phyloP scores from a whole-genome alignment of 2,113 vertebrate genomes.

The Phalacrocorax aristotelis region DNA sequence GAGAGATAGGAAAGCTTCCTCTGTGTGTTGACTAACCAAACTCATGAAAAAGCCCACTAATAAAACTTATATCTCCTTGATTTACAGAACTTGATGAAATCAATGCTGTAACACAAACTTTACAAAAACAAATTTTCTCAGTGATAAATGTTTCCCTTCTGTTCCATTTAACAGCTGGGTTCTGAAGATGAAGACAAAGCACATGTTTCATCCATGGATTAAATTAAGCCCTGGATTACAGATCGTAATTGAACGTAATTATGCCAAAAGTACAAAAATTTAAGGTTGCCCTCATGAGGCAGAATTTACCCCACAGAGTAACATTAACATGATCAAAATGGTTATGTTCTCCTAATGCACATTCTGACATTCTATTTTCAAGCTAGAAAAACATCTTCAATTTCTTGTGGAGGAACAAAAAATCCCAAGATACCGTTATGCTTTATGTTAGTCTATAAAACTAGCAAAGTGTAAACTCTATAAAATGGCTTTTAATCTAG shows the following conservation, averaged over 20 bases:
- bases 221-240: constrained; percentile 47
- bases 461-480: constrained; percentile 55
- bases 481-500: constrained; percentile 56
- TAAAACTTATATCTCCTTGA: neutral
- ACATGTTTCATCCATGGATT: neutral
- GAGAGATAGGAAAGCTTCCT: neutral
- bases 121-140: neutral
- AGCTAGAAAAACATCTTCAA: constrained; percentile 39
- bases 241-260: constrained; percentile 28
- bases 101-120: neutral
- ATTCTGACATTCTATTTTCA: neutral
- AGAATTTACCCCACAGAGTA: neutral
- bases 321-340: neutral
- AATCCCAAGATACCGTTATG: constrained; percentile 40
- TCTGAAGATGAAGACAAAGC: constrained; percentile 33
- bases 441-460: constrained; percentile 55
- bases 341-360: neutral
- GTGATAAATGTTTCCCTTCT: constrained; percentile 17
- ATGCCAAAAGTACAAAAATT: constrained; percentile 5
- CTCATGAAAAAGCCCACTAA: neutral
- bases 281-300: neutral
- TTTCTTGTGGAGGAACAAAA: constrained; percentile 47
- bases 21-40: neutral
- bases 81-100: neutral
- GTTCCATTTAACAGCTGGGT: constrained; percentile 31